Evolutionary conservation across 2,113 vertebrate genomes (phyloP), one percentile per base, ranked within the genome.

Genomic region (Chlamydotis undulata): DNA sequence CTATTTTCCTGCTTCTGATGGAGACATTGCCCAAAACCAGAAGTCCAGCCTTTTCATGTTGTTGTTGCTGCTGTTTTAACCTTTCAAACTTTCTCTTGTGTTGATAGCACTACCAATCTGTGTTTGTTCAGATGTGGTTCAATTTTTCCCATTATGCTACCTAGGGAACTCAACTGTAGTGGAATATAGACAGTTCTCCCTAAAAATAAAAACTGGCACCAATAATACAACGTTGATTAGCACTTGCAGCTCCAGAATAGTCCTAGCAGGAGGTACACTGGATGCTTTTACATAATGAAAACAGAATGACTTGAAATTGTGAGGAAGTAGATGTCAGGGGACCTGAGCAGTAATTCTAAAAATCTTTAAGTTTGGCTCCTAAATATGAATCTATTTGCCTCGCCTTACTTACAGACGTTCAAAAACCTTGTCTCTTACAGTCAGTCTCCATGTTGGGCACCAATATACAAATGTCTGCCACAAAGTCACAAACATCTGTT

Each of bases 401-500:
- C 2, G 0, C 19, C 31, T 39, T 71, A 14, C 15, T n/a, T 61
- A 61, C 5, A 67, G 49, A 12, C 2, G 3, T 45, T 52, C 18
- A 92, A 80, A 83, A 90, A 2, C 16, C 71, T 74, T 77, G 29
- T 68, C 68, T 77, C 81, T 88, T 63, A 26, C 45, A 75, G 55
- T 75, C 47, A 50, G 31, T 49, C 25, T 89, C 39, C 18, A 89
- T 13, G 7, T 12, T 8, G 13, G 35, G 17, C 23, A 74, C 24
- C 28, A 56, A 12, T 33, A 56, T 24, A 43, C 21, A 14, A 83
- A 45, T 10, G 17, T 16, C 52, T 52, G 52, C 86, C 79, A 75
- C 68, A 57, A 39, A 93, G 49, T 89, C 65, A 88, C 69, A 96
- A 94, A 79, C 55, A 83, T 19, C 22, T 87, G 21, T 53, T 94